phyloP scores from a whole-genome alignment of 2,113 vertebrate species.

The Poecile atricapillus region DNA sequence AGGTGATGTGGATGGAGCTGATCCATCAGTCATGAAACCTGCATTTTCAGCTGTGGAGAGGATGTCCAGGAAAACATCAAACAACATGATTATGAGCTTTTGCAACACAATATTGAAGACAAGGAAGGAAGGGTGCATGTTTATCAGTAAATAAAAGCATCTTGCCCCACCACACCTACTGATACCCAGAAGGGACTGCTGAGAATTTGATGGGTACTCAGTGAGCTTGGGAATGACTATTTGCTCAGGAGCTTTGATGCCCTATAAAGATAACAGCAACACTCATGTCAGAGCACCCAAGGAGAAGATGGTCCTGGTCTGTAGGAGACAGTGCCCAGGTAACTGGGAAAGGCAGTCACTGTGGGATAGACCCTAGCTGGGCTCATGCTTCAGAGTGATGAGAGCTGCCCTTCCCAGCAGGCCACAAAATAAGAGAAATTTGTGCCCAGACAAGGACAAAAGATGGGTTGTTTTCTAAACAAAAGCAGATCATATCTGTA shows the following conservation, averaged over 20 bases:
- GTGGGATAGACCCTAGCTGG: neutral
- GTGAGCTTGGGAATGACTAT: neutral
- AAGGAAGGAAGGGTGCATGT: neutral
- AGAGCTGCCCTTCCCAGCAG: neutral
- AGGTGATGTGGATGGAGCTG: neutral
- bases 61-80: neutral
- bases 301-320: neutral
- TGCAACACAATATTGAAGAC: neutral
- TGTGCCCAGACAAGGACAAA: neutral
- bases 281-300: neutral
- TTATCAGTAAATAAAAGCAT: neutral
- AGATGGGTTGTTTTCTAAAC: neutral
- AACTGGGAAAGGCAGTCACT: neutral
- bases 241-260: neutral
- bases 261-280: neutral
- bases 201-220: neutral
- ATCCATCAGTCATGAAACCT: neutral
- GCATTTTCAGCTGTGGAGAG: neutral
- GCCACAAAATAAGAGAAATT: neutral
- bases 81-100: neutral
- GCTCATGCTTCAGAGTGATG: neutral
- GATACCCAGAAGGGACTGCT: neutral
- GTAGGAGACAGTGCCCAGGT: neutral
- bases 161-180: neutral
- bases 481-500: neutral